Conservation (phyloP, 2,888 invertebrate genomes). For the Euplexia lucipara region DNA sequence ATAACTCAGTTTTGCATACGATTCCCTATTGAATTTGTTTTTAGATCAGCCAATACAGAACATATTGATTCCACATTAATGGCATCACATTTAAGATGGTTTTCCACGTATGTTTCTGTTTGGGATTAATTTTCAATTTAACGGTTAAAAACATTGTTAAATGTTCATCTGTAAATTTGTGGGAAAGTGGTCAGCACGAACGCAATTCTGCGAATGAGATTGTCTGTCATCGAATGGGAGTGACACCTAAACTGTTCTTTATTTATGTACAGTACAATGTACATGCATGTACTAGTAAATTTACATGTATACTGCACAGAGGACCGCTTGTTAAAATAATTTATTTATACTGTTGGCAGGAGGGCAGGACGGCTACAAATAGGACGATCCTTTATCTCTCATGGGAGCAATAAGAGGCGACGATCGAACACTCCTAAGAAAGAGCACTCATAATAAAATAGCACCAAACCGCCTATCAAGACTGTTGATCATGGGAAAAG, state of each 20-base stretch:
- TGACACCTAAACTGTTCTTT: not conserved
- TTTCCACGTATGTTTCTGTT: no score
- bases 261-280: no score
- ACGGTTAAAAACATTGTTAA: constrained; percentile 8
- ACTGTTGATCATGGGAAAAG: constrained; percentile 8
- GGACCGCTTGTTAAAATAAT: constrained; percentile 31
- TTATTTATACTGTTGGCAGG: constrained; percentile 32
- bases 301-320: constrained; percentile 24
- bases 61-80: not conserved
- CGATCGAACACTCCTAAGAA: constrained; percentile 27
- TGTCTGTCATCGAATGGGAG: constrained; percentile 15
- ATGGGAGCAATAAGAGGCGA: constrained; percentile 28
- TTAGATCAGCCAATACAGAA: no score
- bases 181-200: constrained; percentile 1
- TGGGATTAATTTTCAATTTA: constrained; percentile 17
- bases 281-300: constrained; percentile 3
- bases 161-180: constrained; percentile 8
- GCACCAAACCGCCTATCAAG: not conserved
- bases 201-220: constrained; percentile 23
- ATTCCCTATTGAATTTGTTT: no score
- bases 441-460: constrained; percentile 17
- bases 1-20: no score
- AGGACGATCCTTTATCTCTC: constrained; percentile 43
- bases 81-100: no score
- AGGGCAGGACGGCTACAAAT: constrained; percentile 36